phyloP scores from a whole-genome alignment of 2,113 vertebrate species.

The Cavia aperea region DNA sequence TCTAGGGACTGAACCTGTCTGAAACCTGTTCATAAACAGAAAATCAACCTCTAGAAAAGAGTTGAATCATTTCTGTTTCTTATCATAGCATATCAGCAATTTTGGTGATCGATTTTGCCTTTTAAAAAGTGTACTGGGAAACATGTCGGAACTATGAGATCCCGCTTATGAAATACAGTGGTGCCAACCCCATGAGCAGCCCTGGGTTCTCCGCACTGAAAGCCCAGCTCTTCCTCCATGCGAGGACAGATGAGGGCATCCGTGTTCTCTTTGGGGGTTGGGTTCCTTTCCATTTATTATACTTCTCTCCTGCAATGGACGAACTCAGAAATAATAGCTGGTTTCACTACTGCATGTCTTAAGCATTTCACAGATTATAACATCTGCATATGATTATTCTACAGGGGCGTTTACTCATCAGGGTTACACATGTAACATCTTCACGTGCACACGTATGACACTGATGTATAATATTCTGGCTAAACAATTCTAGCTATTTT shows the following conservation, averaged over 20 bases:
- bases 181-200: neutral
- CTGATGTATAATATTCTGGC: neutral
- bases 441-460: neutral
- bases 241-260: neutral
- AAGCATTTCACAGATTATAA: neutral
- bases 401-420: neutral
- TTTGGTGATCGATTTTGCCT: neutral
- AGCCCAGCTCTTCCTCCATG: neutral
- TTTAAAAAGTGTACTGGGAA: neutral
- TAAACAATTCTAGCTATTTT: constrained; percentile 23
- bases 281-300: neutral
- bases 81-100: neutral
- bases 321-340: neutral
- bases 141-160: neutral
- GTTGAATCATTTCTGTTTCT: neutral
- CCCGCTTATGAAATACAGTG: neutral
- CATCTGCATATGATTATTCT: neutral
- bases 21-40: constrained; percentile 2
- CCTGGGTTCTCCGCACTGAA: neutral
- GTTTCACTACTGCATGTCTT: neutral
- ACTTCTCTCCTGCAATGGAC: neutral
- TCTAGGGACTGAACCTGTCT: neutral
- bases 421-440: neutral
- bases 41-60: neutral
- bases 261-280: neutral